These are phyloP conservation scores for Holothuria leucospilota DNA, from an alignment of 53 echinoderm and acorn worm genomes.

Conservation along the genomic window DNA sequence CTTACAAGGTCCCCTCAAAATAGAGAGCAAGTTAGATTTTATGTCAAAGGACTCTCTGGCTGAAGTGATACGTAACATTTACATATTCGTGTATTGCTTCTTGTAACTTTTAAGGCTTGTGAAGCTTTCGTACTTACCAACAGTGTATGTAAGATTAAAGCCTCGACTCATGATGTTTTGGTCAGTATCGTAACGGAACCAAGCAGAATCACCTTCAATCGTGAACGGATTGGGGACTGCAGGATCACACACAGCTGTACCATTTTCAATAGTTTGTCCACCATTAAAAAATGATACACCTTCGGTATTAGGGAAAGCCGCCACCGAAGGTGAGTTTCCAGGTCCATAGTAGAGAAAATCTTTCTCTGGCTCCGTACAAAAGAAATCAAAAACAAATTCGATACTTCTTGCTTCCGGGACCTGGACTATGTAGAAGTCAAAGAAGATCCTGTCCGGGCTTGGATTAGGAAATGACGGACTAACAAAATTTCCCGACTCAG, in stretches of 20 bases:
- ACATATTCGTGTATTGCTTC: too few relatives aligned
- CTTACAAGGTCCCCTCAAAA: too few relatives aligned
- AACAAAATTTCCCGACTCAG: neutral
- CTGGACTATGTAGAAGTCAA: constrained; percentile 16
- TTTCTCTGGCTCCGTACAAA: neutral
- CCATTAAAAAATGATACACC: neutral
- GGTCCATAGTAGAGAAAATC: constrained; percentile 18
- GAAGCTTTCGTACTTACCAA: too few relatives aligned
- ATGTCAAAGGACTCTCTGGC: too few relatives aligned
- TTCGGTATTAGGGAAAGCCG: neutral
- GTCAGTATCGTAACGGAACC: constrained; percentile 29
- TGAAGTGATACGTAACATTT: too few relatives aligned
- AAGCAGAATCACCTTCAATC: neutral
- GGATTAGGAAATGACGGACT: neutral
- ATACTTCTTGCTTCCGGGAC: constrained; percentile 19
- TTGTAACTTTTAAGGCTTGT: too few relatives aligned
- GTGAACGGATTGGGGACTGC: neutral
- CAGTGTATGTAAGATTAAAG: neutral
- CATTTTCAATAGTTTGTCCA: too few relatives aligned
- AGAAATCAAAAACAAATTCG: neutral
- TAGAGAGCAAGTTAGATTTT: too few relatives aligned
- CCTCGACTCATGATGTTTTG: constrained; percentile 14
- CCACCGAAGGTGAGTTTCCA: neutral
- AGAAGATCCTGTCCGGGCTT: neutral
- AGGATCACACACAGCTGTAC: neutral